A percentile compares a stretch with the other conserved stretches of the same genome.
Conservation (phyloP, 2,113 vertebrate species). For the Cinclus mexicanus region DNA sequence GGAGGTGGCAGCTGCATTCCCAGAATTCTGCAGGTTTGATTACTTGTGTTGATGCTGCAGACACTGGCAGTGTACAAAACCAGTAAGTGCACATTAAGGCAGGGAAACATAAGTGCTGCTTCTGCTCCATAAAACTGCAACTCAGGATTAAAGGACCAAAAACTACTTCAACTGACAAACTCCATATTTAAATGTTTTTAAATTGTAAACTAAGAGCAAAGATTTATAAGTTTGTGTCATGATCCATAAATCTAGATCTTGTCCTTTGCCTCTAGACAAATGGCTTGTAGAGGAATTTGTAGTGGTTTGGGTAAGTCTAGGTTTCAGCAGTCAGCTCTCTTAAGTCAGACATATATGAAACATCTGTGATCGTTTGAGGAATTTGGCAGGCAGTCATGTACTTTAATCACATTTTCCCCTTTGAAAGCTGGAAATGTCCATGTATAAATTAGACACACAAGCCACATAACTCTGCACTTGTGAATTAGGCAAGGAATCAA, state of each 20-base stretch:
- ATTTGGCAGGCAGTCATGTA: neutral
- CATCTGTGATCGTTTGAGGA: constrained; percentile 52
- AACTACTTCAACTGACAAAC: neutral
- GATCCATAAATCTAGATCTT: constrained; percentile 11
- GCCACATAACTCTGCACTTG: neutral
- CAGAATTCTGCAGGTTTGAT: neutral
- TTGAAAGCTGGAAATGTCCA: neutral
- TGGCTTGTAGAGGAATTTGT: constrained; percentile 53
- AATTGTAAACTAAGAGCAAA: neutral
- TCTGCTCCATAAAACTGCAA: neutral
- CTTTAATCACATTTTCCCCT: constrained; percentile 55
- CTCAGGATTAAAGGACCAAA: neutral
- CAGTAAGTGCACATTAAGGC: neutral
- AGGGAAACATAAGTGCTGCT: neutral
- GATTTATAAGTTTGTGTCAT: constrained; percentile 39
- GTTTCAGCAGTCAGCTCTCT: constrained; percentile 24
- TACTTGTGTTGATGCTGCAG: neutral
- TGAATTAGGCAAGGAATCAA: neutral
- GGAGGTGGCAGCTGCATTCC: neutral
- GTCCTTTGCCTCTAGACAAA: constrained; percentile 36
- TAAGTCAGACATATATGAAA: constrained; percentile 44
- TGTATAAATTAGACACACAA: neutral
- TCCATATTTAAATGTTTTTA: constrained; percentile 30
- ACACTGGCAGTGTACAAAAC: neutral
- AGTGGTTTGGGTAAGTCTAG: constrained; percentile 40